Conservation (phyloP, 2,797 vertebrate species). For the Pagetopsis macropterus region DNA sequence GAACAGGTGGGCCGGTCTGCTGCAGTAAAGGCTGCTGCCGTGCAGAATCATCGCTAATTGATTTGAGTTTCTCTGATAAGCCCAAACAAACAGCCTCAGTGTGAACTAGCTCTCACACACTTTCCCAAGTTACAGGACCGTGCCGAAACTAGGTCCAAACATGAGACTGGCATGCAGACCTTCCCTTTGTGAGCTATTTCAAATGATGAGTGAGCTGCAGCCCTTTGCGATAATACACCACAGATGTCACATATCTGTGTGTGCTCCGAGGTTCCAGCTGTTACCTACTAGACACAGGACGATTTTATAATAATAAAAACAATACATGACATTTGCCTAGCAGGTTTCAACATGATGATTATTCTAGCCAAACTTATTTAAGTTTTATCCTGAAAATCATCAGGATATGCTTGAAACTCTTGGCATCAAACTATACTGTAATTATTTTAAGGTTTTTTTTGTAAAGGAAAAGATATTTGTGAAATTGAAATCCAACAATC, state of each 20-base stretch:
- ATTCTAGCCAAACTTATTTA: no score
- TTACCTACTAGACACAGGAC: no score
- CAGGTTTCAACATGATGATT: no score
- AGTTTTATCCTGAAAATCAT: no score
- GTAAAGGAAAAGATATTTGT: no score
- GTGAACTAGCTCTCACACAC: constrained; percentile 17
- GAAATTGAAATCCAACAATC: no score
- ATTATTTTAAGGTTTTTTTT: no score
- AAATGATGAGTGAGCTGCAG: background rate
- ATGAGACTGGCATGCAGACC: background rate
- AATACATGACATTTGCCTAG: no score
- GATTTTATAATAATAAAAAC: no score
- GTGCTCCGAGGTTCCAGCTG: background rate
- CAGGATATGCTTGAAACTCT: no score
- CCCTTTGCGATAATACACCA: background rate
- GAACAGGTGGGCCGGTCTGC: constrained; percentile 29
- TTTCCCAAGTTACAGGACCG: background rate
- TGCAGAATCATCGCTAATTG: constrained; percentile 13
- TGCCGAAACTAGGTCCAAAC: background rate
- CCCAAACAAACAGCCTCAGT: constrained; percentile 1
- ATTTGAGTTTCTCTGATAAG: constrained; percentile 19
- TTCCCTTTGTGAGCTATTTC: background rate
- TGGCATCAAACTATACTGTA: no score
- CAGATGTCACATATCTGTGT: background rate
- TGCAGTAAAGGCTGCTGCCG: constrained; percentile 15